Evolutionary conservation across 2,888 invertebrate species (phyloP).

Genomic region (Formica aserva): DNA sequence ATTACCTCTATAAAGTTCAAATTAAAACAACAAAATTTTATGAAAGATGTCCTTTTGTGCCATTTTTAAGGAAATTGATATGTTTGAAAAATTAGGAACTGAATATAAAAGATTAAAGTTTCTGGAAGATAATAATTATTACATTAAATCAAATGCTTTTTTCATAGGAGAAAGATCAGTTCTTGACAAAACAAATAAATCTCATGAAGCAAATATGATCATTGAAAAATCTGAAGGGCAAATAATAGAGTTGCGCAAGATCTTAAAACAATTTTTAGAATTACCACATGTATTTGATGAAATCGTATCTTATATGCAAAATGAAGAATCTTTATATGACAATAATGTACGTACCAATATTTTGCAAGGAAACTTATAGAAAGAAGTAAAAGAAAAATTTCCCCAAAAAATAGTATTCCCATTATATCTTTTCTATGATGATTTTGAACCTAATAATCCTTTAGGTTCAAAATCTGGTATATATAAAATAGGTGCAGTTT

Average conservation of each 20-base stretch:
- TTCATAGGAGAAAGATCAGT: not conserved
- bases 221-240: not conserved
- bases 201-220: not conserved
- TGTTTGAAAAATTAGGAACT: not conserved
- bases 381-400: not conserved
- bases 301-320: conserved; percentile 2
- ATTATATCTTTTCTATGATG: conserved; percentile 11
- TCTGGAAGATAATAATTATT: conserved; percentile 3
- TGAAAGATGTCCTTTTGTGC: not conserved
- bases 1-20: not conserved
- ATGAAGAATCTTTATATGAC: not conserved
- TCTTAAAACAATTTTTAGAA: conserved; percentile 10
- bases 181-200: not conserved
- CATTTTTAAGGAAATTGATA: not conserved
- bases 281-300: conserved; percentile 7
- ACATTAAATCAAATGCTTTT: not conserved
- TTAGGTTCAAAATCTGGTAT: conserved; percentile 24
- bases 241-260: not conserved
- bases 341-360: not conserved
- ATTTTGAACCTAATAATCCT: conserved; percentile 22
- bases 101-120: not conserved
- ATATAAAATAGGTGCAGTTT: conserved; percentile 6
- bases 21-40: not conserved
- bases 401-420: not conserved
- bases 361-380: not conserved